These are phyloP conservation scores for Saiga tatarica DNA, from an alignment of 2,113 vertebrate species.

Conservation along the genomic window DNA sequence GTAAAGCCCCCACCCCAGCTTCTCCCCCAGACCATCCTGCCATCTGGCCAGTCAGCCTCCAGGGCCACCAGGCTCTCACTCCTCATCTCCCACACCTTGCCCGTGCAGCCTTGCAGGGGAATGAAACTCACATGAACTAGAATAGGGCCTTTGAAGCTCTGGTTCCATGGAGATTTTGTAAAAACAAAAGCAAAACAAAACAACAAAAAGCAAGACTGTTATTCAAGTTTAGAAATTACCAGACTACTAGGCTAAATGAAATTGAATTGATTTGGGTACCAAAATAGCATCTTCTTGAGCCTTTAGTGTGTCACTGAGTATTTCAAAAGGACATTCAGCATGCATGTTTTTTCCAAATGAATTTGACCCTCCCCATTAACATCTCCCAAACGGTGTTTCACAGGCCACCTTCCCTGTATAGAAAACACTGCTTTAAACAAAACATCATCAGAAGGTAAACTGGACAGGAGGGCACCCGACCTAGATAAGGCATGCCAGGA, in stretches of 20 bases:
- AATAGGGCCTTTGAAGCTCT: not conserved
- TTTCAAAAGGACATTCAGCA: not conserved
- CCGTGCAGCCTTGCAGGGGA: not conserved
- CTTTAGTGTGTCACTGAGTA: not conserved
- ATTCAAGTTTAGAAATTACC: not conserved
- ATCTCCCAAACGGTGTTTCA: not conserved
- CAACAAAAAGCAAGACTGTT: not conserved
- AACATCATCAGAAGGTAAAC: not conserved
- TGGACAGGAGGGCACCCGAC: not conserved
- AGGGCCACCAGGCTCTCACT: not conserved
- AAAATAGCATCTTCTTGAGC: not conserved
- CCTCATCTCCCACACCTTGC: not conserved
- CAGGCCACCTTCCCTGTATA: not conserved
- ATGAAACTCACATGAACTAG: not conserved
- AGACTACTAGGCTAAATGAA: not conserved
- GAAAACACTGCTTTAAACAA: not conserved
- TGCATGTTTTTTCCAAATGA: not conserved
- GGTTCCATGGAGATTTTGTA: not conserved
- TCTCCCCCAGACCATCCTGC: not conserved
- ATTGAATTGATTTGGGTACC: not conserved
- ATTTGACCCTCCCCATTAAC: not conserved
- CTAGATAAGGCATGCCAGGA: slow-evolving; percentile 16
- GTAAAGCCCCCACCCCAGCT: slow-evolving; percentile 71
- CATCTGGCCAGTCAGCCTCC: not conserved
- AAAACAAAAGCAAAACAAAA: not conserved